These are phyloP conservation scores for Eilema depressum DNA, from an alignment of 2,888 invertebrate genomes.

Conservation along the genomic window DNA sequence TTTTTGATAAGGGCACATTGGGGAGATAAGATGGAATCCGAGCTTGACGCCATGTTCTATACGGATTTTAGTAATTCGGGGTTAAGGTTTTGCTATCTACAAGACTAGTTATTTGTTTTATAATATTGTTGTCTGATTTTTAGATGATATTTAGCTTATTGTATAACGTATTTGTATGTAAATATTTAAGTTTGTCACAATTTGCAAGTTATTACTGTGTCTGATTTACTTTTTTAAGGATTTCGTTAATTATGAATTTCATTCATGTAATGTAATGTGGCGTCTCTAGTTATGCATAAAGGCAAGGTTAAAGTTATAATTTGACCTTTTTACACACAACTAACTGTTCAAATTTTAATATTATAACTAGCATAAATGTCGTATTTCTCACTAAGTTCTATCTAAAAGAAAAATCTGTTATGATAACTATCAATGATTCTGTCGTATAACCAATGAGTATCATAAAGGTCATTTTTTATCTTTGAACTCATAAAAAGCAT, in stretches of 20 bases:
- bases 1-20: slow-evolving; percentile 50
- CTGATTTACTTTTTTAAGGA: too few species aligned
- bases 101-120: neutral
- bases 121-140: neutral
- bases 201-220: neutral
- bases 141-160: neutral
- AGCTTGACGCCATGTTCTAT: slow-evolving; percentile 30
- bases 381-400: neutral
- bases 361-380: neutral
- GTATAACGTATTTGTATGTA: neutral
- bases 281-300: too few species aligned
- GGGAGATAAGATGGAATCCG: slow-evolving; percentile 32
- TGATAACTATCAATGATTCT: neutral
- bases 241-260: too few species aligned
- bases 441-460: neutral
- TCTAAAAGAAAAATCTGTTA: neutral
- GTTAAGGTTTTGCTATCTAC: slow-evolving; percentile 9
- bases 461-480: neutral
- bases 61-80: slow-evolving; percentile 2
- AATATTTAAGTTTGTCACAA: neutral
- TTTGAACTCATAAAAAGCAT: neutral
- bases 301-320: too few species aligned
- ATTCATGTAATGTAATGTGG: too few species aligned
- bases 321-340: too few species aligned
- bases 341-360: too few species aligned